Base-by-base conservation (phyloP, 2,797 vertebrate species). In the Poliocrania exsul region DNA sequence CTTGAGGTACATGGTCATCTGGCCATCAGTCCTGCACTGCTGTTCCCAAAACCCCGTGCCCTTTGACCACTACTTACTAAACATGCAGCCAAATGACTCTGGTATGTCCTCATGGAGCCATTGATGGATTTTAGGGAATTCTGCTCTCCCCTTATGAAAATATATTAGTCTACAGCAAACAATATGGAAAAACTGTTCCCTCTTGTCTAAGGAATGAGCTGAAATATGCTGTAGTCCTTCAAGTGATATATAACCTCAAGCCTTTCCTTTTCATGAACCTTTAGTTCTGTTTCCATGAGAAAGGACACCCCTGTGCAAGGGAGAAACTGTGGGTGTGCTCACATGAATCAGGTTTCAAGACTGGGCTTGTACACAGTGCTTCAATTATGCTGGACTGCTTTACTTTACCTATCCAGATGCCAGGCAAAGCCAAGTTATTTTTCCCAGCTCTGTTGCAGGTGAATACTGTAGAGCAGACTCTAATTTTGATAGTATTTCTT, bases 321-420 rank as follows among this genome's bases (percentile, higher is more conserved):
- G 46, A 77, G 61, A 82, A 70, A 75, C n/a, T 64, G 72, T n/a
- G 71, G 81, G 57, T 83, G 64, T 28, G 51, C 69, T 93, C 65
- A 8, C 1, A 5, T 79, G 85, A 81, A 74, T 91, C 82, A 69
- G 51, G 21, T 91, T 94, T 94, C 95, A 95, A 66, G 72, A 83
- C 65, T 67, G 61, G 75, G 49, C 69, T 87, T 51, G 60, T 78
- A 64, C 44, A 62, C 82, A 92, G 84, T 83, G 53, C 89, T 87
- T 89, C 89, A 60, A 4, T 92, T 91, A 74, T 83, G 72, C 53
- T 69, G 65, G 33, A 35, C 57, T 83, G 65, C 29, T 90, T 51
- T 69, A 65, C 23, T 88, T 58, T 61, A 65, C 80, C 70, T 50
- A 54, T 50, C 15, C 35, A 31, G 35, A 37, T 10, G 53, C 75